Base-by-base conservation (phyloP, 1,140 invertebrate genomes). In the Portunus trituberculatus region DNA sequence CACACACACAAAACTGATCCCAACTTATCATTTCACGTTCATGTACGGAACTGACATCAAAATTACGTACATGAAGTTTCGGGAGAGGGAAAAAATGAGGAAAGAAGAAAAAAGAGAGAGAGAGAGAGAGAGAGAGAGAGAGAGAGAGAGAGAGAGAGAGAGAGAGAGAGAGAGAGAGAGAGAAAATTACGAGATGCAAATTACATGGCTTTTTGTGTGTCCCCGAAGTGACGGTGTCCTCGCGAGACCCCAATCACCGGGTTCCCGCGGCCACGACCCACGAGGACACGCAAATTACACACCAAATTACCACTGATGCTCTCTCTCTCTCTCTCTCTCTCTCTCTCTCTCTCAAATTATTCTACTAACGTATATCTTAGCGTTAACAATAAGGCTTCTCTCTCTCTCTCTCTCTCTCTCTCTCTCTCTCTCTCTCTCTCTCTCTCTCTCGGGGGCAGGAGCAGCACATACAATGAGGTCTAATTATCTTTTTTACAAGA, bases 351-450 rank as follows among this genome's bases (percentile, higher is more conserved):
- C 31, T 25, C 86, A 29, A 28, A 4, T 4, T 31, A 20, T 88
- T 39, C 3, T 39, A 20, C 31, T 4, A 28, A 0, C 4, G 28
- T 32, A 7, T 82, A 20, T 28, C 76, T 28, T 82, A 8, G 20
- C 76, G 76, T 25, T 25, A 28, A 82, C 20, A 82, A 20, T 20
- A 82, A 20, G 20, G 16, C 7, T 82, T 89, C 87, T 89, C 46
- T 91, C 89, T 14, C 89, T 91, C 46, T 14, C 89, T 91, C 89
- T 14, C 89, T 91, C 89, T 89, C 87, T 89, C 87, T 89, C 87
- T 89, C 87, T 89, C 87, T 89, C 87, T 89, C 87, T 89, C 87
- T 89, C 87, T 88, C 86, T 39, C 86, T 88, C 86, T 39, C 86
- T 88, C 16, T 32, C 86, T 16, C 86, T 29, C n/a, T n/a, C 29